A percentile compares a stretch with the other conserved stretches of the same genome.
These are phyloP conservation scores for Casuarius casuarius DNA, from an alignment of 2,113 vertebrate species.

Conservation along the genomic window DNA sequence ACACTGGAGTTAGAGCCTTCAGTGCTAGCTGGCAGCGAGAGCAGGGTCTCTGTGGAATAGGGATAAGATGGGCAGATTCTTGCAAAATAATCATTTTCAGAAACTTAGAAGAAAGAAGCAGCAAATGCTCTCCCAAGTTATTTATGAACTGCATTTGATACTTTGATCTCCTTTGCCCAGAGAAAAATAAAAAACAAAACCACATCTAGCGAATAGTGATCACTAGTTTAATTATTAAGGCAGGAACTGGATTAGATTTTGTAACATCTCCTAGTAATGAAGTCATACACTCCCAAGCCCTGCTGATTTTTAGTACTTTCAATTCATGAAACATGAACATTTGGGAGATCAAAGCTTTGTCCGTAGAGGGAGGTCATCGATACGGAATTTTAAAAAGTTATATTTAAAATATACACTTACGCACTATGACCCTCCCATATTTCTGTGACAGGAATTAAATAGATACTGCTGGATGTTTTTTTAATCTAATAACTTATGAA, in stretches of 20 bases:
- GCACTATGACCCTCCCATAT: background rate
- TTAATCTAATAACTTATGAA: background rate
- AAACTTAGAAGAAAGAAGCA: background rate
- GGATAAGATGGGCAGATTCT: background rate
- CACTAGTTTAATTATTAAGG: background rate
- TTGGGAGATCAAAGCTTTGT: background rate
- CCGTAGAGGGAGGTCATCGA: background rate
- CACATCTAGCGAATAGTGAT: fast-evolving
- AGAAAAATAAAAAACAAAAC: background rate
- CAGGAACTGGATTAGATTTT: background rate
- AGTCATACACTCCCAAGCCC: background rate
- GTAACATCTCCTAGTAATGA: background rate
- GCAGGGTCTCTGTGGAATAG: background rate
- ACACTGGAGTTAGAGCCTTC: background rate
- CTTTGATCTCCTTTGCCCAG: background rate
- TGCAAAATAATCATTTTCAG: background rate
- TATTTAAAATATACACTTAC: background rate
- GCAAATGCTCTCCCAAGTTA: background rate
- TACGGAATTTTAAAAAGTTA: background rate
- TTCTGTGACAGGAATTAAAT: background rate
- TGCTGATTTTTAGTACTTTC: background rate
- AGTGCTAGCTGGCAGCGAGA: background rate
- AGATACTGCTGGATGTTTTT: background rate
- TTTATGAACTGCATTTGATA: background rate
- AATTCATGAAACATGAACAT: background rate